phyloP scores from a whole-genome alignment of 64 coral and sea anemone genomes.

The Montipora sp. region DNA sequence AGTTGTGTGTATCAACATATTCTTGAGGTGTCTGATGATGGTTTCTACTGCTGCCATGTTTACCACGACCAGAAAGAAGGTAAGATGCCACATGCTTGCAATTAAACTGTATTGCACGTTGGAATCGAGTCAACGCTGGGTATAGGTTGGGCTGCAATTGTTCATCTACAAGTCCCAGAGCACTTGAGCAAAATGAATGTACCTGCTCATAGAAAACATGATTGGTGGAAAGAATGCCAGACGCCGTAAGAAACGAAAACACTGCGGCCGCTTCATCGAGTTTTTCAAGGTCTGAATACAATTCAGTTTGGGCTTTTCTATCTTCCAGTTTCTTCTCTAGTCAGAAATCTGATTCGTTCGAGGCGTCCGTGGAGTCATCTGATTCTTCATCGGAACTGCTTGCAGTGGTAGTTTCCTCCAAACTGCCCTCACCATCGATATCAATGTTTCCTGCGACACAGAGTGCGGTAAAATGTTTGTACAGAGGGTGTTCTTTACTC shows the following conservation, averaged over 20 bases:
- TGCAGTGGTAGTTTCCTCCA: slow-evolving; percentile 1
- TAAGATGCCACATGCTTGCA: slow-evolving; percentile 34
- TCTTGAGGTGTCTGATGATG: slow-evolving; percentile 30
- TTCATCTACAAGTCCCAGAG: slow-evolving; percentile 51
- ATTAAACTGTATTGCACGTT: slow-evolving; percentile 56
- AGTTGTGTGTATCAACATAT: slow-evolving; percentile 35
- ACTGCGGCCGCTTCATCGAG: slow-evolving; percentile 51
- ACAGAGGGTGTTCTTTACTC: not conserved
- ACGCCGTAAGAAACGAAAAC: slow-evolving; percentile 51
- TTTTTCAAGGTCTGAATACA: slow-evolving; percentile 66
- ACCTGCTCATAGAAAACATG: slow-evolving; percentile 51
- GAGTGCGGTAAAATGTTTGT: slow-evolving; percentile 20
- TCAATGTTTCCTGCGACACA: slow-evolving; percentile 27
- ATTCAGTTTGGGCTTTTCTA: slow-evolving; percentile 26
- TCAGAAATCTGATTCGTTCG: slow-evolving; percentile 12
- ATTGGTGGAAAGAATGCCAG: slow-evolving; percentile 33
- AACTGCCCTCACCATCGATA: not conserved
- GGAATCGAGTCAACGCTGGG: slow-evolving; percentile 24
- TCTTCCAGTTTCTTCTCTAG: slow-evolving; percentile 10
- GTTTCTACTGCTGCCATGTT: slow-evolving; percentile 27
- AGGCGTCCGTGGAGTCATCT: slow-evolving; percentile 23
- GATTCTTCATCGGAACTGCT: slow-evolving; percentile 1
- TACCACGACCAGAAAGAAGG: slow-evolving; percentile 53
- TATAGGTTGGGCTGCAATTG: slow-evolving; percentile 18
- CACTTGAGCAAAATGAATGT: slow-evolving; percentile 25